Conservation (phyloP, 53 echinoderm and acorn worm genomes). For the Actinopyga echinites region DNA sequence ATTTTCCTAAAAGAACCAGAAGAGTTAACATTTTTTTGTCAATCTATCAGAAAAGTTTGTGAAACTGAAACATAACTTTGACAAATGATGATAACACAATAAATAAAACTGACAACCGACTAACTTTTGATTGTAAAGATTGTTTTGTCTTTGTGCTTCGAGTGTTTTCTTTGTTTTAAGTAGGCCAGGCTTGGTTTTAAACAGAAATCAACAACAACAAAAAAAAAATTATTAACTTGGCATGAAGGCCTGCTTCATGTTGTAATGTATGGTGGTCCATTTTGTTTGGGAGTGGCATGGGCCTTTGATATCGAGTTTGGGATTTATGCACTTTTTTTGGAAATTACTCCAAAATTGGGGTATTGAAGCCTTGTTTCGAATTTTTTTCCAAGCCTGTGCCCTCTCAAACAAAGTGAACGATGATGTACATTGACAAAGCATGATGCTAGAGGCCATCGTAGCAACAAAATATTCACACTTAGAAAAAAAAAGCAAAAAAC, state of each 20-base stretch:
- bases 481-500: too few relatives aligned
- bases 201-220: background rate
- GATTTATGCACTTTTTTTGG: background rate
- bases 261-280: conserved; percentile 18
- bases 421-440: conserved; percentile 41
- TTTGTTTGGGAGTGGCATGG: conserved; percentile 42
- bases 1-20: too few relatives aligned
- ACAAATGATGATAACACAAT: too few relatives aligned
- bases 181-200: conserved; percentile 35
- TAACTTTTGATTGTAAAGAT: background rate
- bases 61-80: too few relatives aligned
- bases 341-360: background rate
- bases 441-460: background rate
- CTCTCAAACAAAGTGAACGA: conserved; percentile 77
- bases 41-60: too few relatives aligned
- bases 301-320: background rate
- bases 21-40: too few relatives aligned
- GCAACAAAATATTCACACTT: background rate
- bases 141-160: conserved; percentile 20
- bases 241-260: conserved; percentile 16
- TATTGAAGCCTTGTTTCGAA: background rate
- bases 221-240: background rate
- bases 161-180: conserved; percentile 24
- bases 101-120: background rate
- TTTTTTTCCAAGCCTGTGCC: conserved; percentile 80